phyloP scores from a whole-genome alignment of 1,140 invertebrate genomes.

The Aphelenchoides fujianensis region DNA sequence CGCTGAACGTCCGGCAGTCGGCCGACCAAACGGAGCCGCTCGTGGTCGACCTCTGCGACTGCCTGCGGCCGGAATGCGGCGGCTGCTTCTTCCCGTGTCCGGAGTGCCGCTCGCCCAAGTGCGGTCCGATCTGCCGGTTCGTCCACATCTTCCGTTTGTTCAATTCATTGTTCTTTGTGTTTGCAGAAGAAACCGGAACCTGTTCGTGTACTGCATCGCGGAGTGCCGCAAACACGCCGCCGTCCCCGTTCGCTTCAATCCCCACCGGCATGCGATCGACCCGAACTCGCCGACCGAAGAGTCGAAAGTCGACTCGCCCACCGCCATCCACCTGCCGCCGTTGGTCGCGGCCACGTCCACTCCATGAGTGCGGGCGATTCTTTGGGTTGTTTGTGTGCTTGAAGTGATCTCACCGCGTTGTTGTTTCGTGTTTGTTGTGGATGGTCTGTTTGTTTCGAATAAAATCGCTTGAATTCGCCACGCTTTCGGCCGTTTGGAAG shows the following conservation, averaged over 20 bases:
- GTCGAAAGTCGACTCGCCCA: neutral
- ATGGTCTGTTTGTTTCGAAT: neutral
- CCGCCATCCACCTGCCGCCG: neutral
- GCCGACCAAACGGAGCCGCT: neutral
- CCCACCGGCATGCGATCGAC: neutral
- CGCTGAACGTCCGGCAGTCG: neutral
- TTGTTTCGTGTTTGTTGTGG: neutral
- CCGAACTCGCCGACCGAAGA: neutral
- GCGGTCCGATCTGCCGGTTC: slow-evolving; percentile 28
- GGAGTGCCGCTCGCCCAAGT: slow-evolving; percentile 31
- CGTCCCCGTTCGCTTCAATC: neutral
- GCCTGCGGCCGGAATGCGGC: slow-evolving; percentile 30
- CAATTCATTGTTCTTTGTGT: too few species aligned
- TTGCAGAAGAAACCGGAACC: neutral
- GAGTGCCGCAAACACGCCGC: neutral
- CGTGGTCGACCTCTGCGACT: slow-evolving; percentile 40
- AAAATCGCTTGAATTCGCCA: neutral
- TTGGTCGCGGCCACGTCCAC: too few species aligned
- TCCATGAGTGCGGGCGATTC: too few species aligned
- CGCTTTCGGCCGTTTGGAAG: too few species aligned
- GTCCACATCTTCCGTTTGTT: slow-evolving; percentile 19
- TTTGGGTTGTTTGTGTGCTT: neutral
- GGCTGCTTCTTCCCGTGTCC: slow-evolving; percentile 38
- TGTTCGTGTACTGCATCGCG: neutral
- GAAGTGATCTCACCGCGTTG: neutral